Percentiles rank a stretch among this genome's conserved stretches.
phyloP scores from a whole-genome alignment of 2,113 vertebrate genomes.

The Cichladusa arquata region DNA sequence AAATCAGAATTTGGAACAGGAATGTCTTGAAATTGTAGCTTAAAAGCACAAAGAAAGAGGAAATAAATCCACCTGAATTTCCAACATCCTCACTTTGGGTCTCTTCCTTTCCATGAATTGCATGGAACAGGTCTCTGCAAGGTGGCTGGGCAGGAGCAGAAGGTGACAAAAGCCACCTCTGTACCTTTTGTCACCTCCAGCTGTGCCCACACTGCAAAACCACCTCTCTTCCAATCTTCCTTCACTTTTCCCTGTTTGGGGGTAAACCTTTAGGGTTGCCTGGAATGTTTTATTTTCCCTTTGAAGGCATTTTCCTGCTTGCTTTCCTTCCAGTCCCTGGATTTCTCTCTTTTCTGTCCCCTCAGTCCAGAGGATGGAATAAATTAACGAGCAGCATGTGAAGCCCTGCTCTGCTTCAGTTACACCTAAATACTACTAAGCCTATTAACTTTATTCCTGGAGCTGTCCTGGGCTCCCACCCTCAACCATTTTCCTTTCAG shows the following conservation, averaged over 20 bases:
- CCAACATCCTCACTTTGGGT: fast-evolving
- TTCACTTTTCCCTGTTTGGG: not conserved
- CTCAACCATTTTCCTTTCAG: not conserved
- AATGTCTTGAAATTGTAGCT: fast-evolving
- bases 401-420: not conserved
- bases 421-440: not conserved
- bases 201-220: not conserved
- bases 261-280: not conserved
- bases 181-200: not conserved
- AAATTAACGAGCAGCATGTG: conserved; percentile 23
- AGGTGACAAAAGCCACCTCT: not conserved
- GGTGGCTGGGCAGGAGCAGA: not conserved
- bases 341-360: not conserved
- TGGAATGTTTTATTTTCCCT: not conserved
- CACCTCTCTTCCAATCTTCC: not conserved
- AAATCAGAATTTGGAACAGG: fast-evolving
- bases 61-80: not conserved
- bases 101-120: not conserved
- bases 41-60: not conserved
- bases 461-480: conserved; percentile 8
- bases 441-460: conserved; percentile 62
- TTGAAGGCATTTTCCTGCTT: not conserved
- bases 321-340: not conserved
- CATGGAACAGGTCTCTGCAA: not conserved
- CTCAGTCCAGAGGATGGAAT: not conserved